Percentiles rank a stretch among this genome's conserved stretches.
phyloP scores from a whole-genome alignment of 2,888 invertebrate genomes.

The Electrophaes corylata region DNA sequence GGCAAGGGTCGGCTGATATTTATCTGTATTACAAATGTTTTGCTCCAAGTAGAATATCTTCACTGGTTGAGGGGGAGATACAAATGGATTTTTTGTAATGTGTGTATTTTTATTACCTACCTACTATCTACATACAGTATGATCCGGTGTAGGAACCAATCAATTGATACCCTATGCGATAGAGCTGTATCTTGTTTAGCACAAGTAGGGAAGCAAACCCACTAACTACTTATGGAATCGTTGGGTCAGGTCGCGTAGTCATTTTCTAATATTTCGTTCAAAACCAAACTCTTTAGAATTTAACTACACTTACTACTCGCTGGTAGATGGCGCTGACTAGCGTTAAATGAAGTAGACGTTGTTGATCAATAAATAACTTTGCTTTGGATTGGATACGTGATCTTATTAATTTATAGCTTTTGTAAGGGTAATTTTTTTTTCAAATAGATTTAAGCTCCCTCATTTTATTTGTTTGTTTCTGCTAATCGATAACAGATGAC shows the following conservation, averaged over 20 bases:
- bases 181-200: neutral
- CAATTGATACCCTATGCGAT: conserved; percentile 15
- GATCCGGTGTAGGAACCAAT: conserved; percentile 18
- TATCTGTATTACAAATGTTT: conserved; percentile 18
- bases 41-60: conserved; percentile 10
- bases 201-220: conserved; percentile 1
- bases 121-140: no score
- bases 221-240: neutral
- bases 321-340: neutral
- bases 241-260: no score
- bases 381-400: no score
- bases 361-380: no score
- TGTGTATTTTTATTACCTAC: conserved; percentile 9
- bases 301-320: neutral
- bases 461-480: neutral
- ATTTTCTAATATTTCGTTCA: no score
- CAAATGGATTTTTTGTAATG: conserved; percentile 6
- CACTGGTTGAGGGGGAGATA: conserved; percentile 13
- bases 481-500: conserved; percentile 34
- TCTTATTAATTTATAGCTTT: no score
- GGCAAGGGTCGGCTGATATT: conserved; percentile 32
- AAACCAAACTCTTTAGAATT: no score
- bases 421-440: no score
- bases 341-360: no score
- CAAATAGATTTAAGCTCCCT: neutral